Conservation (phyloP, 2,888 invertebrate species). For the Scaptomyza cyrtandrae region DNA sequence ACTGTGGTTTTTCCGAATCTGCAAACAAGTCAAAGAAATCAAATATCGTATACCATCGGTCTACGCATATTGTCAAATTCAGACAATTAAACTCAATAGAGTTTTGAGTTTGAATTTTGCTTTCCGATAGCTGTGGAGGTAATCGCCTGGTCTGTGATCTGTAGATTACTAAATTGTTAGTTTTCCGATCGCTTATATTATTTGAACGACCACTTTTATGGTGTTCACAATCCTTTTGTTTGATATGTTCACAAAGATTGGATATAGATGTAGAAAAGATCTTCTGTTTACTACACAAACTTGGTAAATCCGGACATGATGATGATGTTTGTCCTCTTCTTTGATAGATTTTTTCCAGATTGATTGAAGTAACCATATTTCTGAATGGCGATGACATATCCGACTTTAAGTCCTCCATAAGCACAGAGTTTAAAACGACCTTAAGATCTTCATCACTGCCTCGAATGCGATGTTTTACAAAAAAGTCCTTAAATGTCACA, state of each 20-base stretch:
- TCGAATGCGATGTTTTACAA: slow-evolving; percentile 90
- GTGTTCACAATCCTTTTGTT: slow-evolving; percentile 82
- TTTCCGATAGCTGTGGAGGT: slow-evolving; percentile 80
- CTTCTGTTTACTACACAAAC: slow-evolving; percentile 61
- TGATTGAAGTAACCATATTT: slow-evolving; percentile 89
- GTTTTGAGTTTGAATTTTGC: slow-evolving; percentile 80
- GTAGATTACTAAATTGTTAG: slow-evolving; percentile 90
- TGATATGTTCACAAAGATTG: slow-evolving; percentile 86
- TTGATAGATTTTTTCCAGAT: slow-evolving; percentile 59
- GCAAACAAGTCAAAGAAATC: slow-evolving; percentile 92
- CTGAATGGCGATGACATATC: slow-evolving; percentile 92
- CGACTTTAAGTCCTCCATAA: slow-evolving; percentile 95
- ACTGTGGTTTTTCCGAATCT: slow-evolving; percentile 59
- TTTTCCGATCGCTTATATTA: slow-evolving; percentile 77
- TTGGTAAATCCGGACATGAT: slow-evolving; percentile 78
- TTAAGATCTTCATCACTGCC: slow-evolving; percentile 90
- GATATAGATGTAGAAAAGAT: slow-evolving; percentile 85
- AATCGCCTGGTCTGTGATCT: slow-evolving; percentile 87
- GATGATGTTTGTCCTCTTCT: slow-evolving; percentile 62
- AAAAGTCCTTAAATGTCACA: slow-evolving; percentile 93
- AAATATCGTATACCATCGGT: slow-evolving; percentile 97
- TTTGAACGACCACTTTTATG: slow-evolving; percentile 33
- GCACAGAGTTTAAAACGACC: slow-evolving; percentile 92
- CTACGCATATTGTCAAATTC: slow-evolving; percentile 95
- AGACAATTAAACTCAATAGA: slow-evolving; percentile 95